A percentile compares a stretch with the other conserved stretches of the same genome.
Evolutionary conservation across 2,888 invertebrate genomes (phyloP).

Genomic region (Prenolepis imparis): DNA sequence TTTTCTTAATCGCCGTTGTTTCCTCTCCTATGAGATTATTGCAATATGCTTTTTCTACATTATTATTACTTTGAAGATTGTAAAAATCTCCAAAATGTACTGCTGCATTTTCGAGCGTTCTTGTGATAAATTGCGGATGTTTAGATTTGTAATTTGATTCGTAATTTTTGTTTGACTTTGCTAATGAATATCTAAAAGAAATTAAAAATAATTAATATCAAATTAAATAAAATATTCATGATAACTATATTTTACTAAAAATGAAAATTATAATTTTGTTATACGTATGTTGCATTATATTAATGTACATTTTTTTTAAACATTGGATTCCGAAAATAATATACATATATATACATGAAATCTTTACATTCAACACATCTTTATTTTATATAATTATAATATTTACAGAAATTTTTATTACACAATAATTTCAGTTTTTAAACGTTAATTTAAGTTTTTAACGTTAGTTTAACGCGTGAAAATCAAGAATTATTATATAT

Average conservation of each 20-base stretch:
- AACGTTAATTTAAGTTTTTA: no score
- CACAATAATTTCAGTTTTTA: not conserved
- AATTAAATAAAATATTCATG: not conserved
- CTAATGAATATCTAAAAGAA: not conserved
- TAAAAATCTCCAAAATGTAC: constrained; percentile 79
- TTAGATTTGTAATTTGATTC: not conserved
- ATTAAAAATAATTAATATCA: not conserved
- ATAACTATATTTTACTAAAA: not conserved
- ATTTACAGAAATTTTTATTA: not conserved
- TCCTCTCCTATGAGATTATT: not conserved
- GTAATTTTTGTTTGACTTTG: not conserved
- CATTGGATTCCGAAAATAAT: no score
- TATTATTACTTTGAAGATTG: constrained; percentile 37
- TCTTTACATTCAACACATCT: no score
- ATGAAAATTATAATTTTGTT: not conserved
- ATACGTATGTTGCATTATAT: not conserved
- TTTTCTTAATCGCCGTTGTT: not conserved
- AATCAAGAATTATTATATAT: no score
- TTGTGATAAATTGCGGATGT: constrained; percentile 1
- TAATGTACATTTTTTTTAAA: not conserved
- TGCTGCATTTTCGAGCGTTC: constrained; percentile 72
- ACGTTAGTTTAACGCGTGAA: not conserved
- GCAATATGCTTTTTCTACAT: constrained; percentile 23
- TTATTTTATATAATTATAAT: not conserved
- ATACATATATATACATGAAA: no score